These are phyloP conservation scores for Myrmecobius fasciatus DNA, from an alignment of 2,113 vertebrate genomes.

Conservation along the genomic window DNA sequence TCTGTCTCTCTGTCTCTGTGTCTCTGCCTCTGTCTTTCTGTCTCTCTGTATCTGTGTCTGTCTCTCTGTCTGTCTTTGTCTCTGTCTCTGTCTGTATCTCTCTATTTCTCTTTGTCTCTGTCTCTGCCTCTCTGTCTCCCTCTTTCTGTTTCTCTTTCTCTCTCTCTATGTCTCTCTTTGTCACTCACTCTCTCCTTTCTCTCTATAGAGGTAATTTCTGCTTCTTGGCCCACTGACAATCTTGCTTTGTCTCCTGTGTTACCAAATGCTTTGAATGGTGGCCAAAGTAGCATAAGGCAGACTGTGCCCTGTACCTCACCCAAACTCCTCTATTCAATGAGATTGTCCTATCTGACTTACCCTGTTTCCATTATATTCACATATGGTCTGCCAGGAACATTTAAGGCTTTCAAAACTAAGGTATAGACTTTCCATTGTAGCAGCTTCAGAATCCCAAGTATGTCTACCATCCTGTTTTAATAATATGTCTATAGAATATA, in stretches of 20 bases:
- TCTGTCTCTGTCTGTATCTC: neutral
- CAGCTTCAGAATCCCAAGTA: neutral
- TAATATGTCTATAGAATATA: conserved; percentile 32
- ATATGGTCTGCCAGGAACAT: neutral
- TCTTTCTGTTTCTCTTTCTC: neutral
- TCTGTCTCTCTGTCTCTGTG: no score
- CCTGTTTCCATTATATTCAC: neutral
- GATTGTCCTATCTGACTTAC: neutral
- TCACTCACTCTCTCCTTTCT: no score
- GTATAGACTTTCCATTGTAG: neutral
- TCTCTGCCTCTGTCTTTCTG: no score
- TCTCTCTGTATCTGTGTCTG: no score
- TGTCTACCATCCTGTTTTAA: conserved; percentile 38
- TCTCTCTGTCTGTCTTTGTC: neutral
- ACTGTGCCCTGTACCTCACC: neutral
- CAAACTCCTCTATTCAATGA: neutral
- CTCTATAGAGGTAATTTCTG: neutral
- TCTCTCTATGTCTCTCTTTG: neutral
- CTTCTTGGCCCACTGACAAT: neutral
- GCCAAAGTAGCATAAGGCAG: neutral
- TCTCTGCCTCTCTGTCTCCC: neutral
- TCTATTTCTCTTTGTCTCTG: neutral
- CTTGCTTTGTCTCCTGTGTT: neutral
- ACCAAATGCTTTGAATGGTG: neutral
- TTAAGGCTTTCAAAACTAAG: neutral